These are phyloP conservation scores for Eupeodes corollae DNA, from an alignment of 1,140 invertebrate genomes.

Conservation along the genomic window DNA sequence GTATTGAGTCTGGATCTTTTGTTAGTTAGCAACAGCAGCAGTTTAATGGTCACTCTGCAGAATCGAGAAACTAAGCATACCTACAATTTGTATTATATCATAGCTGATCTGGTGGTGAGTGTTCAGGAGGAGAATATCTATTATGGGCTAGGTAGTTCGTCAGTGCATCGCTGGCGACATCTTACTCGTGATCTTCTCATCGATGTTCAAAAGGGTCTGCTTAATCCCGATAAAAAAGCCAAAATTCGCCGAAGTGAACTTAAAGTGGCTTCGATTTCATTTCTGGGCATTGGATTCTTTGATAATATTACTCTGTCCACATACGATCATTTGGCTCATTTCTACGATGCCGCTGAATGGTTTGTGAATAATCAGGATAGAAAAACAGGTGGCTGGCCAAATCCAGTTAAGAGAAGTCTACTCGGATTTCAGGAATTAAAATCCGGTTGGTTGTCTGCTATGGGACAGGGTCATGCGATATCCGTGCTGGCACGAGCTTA, in stretches of 20 bases:
- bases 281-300: conserved; percentile 58
- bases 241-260: conserved; percentile 67
- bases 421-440: conserved; percentile 64
- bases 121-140: conserved; percentile 69
- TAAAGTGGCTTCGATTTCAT: conserved; percentile 40
- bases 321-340: conserved; percentile 76
- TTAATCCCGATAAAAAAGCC: conserved; percentile 51
- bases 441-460: conserved; percentile 91
- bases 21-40: conserved; percentile 66
- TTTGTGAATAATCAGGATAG: conserved; percentile 76
- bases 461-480: conserved; percentile 95
- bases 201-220: conserved; percentile 79
- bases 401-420: conserved; percentile 69
- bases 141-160: conserved; percentile 67
- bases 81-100: conserved; percentile 75
- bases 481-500: conserved; percentile 85
- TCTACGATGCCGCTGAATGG: conserved; percentile 89
- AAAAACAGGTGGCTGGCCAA: conserved; percentile 75
- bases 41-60: conserved; percentile 64
- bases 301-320: conserved; percentile 76
- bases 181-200: conserved; percentile 80
- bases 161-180: conserved; percentile 57
- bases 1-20: conserved; percentile 66
- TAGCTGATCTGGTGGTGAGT: conserved; percentile 58
- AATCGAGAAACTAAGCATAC: conserved; percentile 63